Conservation (phyloP, 2,888 invertebrate genomes). For the Leptarthrus brevirostris region DNA sequence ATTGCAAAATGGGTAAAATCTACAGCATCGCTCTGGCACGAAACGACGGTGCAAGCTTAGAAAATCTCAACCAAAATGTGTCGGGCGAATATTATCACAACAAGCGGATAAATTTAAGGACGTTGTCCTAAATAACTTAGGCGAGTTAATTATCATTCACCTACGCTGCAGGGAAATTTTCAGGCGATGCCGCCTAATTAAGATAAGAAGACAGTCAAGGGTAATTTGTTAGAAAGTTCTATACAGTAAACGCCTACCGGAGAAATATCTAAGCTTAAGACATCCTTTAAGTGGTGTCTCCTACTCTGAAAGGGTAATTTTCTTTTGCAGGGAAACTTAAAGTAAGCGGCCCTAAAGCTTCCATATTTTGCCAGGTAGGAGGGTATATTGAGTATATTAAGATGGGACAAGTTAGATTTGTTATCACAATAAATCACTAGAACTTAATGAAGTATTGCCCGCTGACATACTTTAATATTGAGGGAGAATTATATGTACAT, state of each 20-base stretch:
- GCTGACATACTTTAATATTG: no score
- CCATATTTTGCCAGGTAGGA: no score
- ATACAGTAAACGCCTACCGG: conserved; percentile 19
- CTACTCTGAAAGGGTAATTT: background rate
- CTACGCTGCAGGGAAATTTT: background rate
- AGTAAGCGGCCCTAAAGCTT: background rate
- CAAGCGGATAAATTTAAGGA: conserved; percentile 18
- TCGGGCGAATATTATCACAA: conserved; percentile 16
- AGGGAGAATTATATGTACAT: no score
- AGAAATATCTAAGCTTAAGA: conserved; percentile 12
- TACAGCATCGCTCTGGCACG: no score
- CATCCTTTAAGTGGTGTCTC: conserved; percentile 2
- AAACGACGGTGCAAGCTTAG: conserved; percentile 4
- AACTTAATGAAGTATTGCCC: no score
- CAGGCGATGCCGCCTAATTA: conserved; percentile 28
- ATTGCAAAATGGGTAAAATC: no score
- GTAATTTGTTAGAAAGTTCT: conserved; percentile 33
- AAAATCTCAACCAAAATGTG: conserved; percentile 24
- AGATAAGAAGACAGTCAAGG: conserved; percentile 36
- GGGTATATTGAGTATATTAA: no score
- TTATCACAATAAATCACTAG: no score
- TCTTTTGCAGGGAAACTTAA: background rate
- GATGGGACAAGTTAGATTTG: no score
- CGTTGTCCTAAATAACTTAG: conserved; percentile 20
- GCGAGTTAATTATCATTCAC: conserved; percentile 30